Conservation (phyloP, 2,888 invertebrate species). For the Amblyteles armatorius region DNA sequence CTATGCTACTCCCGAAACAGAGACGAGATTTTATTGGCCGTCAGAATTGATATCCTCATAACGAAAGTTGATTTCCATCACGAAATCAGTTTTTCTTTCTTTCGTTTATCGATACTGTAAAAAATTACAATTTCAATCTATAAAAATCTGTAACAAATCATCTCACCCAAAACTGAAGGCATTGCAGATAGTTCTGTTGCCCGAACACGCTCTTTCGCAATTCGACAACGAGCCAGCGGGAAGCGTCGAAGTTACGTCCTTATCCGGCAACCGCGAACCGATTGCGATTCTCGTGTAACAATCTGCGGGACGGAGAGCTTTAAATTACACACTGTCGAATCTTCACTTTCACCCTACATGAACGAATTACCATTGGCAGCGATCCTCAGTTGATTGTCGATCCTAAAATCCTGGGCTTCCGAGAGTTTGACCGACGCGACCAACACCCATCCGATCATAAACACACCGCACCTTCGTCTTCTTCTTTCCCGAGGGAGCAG, state of each 20-base stretch:
- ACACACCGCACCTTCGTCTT: background rate
- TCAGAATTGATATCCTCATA: background rate
- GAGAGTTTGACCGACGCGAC: slow-evolving; percentile 19
- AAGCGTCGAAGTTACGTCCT: slow-evolving; percentile 82
- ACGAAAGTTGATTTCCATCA: background rate
- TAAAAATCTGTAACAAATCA: background rate
- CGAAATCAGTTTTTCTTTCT: background rate
- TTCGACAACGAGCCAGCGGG: slow-evolving; percentile 83
- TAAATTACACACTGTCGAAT: background rate
- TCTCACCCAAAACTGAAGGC: slow-evolving; percentile 86
- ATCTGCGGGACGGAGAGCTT: slow-evolving; percentile 80
- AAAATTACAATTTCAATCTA: background rate
- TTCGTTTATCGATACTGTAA: background rate
- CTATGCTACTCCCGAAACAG: slow-evolving; percentile 85
- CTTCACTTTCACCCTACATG: background rate
- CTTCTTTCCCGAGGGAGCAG: background rate
- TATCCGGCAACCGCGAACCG: slow-evolving; percentile 84
- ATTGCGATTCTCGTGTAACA: slow-evolving; percentile 86
- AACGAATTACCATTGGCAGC: slow-evolving; percentile 83
- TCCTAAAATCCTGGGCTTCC: slow-evolving; percentile 76
- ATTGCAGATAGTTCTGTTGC: slow-evolving; percentile 84
- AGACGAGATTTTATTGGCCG: background rate
- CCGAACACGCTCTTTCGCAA: slow-evolving; percentile 85
- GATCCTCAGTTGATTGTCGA: slow-evolving; percentile 84
- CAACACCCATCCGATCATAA: slow-evolving; percentile 24